phyloP scores from a whole-genome alignment of 2,113 vertebrate genomes.

The Onychorhynchus coronatus region DNA sequence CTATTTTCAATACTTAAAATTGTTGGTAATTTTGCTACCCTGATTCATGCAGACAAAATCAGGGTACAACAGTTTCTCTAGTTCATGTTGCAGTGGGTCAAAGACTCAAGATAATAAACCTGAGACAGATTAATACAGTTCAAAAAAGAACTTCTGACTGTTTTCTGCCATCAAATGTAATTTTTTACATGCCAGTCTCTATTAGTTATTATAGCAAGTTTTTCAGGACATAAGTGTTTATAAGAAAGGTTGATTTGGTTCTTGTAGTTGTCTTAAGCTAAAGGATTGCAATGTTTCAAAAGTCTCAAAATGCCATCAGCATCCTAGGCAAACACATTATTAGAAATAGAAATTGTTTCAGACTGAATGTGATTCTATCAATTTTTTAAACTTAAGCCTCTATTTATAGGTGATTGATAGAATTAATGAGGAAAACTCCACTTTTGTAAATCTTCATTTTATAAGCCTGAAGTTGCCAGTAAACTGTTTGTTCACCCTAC shows the following conservation, averaged over 20 bases:
- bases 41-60: neutral
- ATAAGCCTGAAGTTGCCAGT: slow-evolving; percentile 2
- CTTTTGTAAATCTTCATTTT: slow-evolving; percentile 18
- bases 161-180: neutral
- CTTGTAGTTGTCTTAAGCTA: neutral
- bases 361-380: neutral
- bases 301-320: neutral
- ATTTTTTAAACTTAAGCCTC: neutral
- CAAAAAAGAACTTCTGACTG: neutral
- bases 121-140: neutral
- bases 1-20: neutral
- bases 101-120: neutral
- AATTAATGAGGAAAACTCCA: slow-evolving; percentile 6
- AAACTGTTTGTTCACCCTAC: slow-evolving; percentile 48
- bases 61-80: neutral
- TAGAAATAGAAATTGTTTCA: neutral
- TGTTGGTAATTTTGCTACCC: neutral
- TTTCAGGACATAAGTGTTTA: neutral
- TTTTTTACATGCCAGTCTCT: neutral
- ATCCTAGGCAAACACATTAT: neutral
- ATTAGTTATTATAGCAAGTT: neutral
- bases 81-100: neutral
- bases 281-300: neutral
- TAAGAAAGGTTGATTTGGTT: neutral
- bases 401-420: slow-evolving; percentile 11